Evolutionary conservation across 1,140 invertebrate species (phyloP).

Genomic region (Aphaenogaster floridana): DNA sequence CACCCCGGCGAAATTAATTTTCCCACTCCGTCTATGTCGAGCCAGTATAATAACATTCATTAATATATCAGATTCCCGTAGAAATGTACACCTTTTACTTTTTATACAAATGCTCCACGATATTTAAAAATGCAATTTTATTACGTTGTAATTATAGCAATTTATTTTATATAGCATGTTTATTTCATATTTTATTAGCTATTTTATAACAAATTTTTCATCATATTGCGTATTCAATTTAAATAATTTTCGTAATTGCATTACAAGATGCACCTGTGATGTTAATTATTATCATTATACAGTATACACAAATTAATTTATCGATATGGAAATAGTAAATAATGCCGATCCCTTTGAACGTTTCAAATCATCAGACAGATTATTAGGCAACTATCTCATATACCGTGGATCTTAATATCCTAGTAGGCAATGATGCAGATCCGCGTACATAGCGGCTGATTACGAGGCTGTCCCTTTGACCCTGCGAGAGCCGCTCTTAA

Average conservation of each 20-base stretch:
- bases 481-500: constrained; percentile 48
- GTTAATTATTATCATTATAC: constrained; percentile 12
- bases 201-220: not conserved
- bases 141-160: constrained; percentile 8
- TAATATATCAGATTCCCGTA: constrained; percentile 39
- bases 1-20: constrained; percentile 39
- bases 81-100: constrained; percentile 20
- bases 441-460: constrained; percentile 42
- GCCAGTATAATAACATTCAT: constrained; percentile 33
- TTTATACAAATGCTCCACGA: not conserved
- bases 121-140: constrained; percentile 28
- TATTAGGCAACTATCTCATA: constrained; percentile 54
- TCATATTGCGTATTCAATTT: not conserved
- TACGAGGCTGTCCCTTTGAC: constrained; percentile 54
- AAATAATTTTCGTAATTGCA: not conserved
- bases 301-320: constrained; percentile 6
- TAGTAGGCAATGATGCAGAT: constrained; percentile 38
- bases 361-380: constrained; percentile 31
- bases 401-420: constrained; percentile 58
- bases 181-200: not conserved
- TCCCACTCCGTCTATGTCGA: constrained; percentile 13
- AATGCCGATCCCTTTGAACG: constrained; percentile 32
- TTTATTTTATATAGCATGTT: not conserved
- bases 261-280: not conserved
- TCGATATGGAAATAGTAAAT: constrained; percentile 19